Evolutionary conservation across 2,797 vertebrate species (phyloP), one percentile per base, ranked within the genome.

Genomic region (Silurus aristotelis): DNA sequence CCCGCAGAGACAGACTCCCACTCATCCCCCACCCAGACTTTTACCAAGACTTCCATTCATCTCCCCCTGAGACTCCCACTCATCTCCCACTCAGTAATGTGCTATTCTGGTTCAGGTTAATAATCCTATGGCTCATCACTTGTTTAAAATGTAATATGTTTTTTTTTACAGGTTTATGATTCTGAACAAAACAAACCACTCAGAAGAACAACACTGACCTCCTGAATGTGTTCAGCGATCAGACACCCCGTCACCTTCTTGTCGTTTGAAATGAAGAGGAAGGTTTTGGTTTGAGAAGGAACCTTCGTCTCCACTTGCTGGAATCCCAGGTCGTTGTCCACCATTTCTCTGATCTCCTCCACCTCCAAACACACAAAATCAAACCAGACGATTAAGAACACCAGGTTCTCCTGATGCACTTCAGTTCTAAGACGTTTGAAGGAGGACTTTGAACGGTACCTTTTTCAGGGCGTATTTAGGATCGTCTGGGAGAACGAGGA

Each of bases 381-480:
- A 22, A 67, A 8, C 64, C 1, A n/a, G 68, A 38, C 38, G n/a
- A n/a, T 72, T 72, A n/a, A 68, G 5, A 17, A 31, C 66, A 22
- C 31, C 60, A 58, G 38, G 38, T 60, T 78, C 27, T n/a, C 17
- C 25, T 27, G 38, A 71, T 46, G 12, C 13, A 22, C 43, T 22
- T 1, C 56, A 27, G n/a, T 3, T 55, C 13, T 52, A 48, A 80
- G 6, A 19, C 20, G 6, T 10, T 12, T 5, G 27, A 61, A 61
- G 19, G 10, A 31, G 31, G 6, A 10, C 10, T 14, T 46, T 64
- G 2, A 64, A 77, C 27, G 1, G 48, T 93, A 99, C 98, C 97
- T 99, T 99, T 93, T 97, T 99, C 87, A 99, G 93, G 68, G 98
- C 98, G 88, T 99, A 99, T 88, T 99, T 99, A n/a, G 98, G 98